phyloP scores from a whole-genome alignment of 1,140 invertebrate species.

The Whitmania pigra region DNA sequence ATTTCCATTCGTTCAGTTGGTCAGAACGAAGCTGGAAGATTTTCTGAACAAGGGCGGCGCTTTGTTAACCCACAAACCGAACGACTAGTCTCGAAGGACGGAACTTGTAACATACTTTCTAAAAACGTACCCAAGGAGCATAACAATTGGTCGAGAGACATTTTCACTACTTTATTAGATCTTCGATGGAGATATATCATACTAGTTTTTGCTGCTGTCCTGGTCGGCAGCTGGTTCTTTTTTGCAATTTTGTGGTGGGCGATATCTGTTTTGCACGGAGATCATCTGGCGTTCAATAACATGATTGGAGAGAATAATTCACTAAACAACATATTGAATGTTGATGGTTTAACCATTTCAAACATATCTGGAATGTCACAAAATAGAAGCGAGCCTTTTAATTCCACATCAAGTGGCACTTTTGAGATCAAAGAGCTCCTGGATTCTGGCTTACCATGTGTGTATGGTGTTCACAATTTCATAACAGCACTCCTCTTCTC shows the following conservation, averaged over 20 bases:
- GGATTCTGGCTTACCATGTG: slow-evolving; percentile 30
- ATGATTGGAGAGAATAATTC: too few species aligned
- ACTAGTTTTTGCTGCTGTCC: slow-evolving; percentile 34
- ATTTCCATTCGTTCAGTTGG: too few species aligned
- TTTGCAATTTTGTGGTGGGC: slow-evolving; percentile 39
- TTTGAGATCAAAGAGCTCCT: not conserved
- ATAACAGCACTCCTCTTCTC: slow-evolving; percentile 43
- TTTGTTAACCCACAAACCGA: slow-evolving; percentile 14
- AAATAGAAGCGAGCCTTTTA: not conserved
- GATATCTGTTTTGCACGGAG: slow-evolving; percentile 31
- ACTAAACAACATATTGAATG: too few species aligned
- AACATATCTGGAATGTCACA: not conserved
- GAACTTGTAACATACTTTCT: slow-evolving; percentile 37
- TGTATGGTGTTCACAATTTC: slow-evolving; percentile 34
- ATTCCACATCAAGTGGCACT: not conserved
- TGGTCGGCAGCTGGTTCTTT: slow-evolving; percentile 37
- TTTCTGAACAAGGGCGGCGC: slow-evolving; percentile 16
- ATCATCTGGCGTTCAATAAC: slow-evolving; percentile 11
- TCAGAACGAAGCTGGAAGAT: not conserved
- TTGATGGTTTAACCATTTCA: too few species aligned
- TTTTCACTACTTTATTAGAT: slow-evolving; percentile 59
- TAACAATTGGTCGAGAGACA: slow-evolving; percentile 49
- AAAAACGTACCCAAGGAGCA: slow-evolving; percentile 20
- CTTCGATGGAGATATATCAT: slow-evolving; percentile 36
- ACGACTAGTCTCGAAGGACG: slow-evolving; percentile 22